phyloP scores from a whole-genome alignment of 2,797 vertebrate species.

The Acanthopagrus latus region DNA sequence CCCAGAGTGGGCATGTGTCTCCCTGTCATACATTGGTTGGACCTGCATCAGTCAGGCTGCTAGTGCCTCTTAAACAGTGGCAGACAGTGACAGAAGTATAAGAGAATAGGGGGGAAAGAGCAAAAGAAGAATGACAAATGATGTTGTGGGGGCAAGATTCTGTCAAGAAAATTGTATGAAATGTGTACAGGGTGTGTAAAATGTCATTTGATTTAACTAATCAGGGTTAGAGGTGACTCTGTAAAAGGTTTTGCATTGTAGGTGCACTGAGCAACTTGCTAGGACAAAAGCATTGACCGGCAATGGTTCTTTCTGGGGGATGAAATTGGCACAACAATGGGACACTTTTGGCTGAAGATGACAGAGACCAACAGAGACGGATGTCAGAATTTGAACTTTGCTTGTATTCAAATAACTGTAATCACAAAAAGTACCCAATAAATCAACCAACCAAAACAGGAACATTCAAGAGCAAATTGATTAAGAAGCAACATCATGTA shows the following conservation, averaged over 20 bases:
- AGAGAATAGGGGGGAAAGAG: slow-evolving; percentile 1
- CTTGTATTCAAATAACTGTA: neutral
- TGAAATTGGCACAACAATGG: neutral
- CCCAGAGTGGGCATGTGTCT: slow-evolving; percentile 47
- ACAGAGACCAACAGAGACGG: neutral
- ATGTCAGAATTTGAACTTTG: neutral
- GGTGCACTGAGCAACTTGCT: no score
- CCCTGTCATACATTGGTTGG: slow-evolving; percentile 39
- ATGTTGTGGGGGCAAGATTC: no score
- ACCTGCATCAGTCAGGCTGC: slow-evolving; percentile 54
- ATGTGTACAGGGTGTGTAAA: neutral
- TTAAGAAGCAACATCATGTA: no score
- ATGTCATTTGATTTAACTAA: neutral
- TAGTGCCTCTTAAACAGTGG: slow-evolving; percentile 18
- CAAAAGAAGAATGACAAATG: neutral
- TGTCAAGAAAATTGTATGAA: neutral
- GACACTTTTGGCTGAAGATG: neutral
- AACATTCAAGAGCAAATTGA: neutral
- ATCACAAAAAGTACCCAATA: neutral
- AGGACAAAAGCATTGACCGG: no score
- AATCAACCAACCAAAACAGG: neutral
- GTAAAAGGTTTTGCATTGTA: neutral
- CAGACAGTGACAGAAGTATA: slow-evolving; percentile 17
- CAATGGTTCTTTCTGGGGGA: neutral
- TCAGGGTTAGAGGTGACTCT: neutral